Conservation (phyloP, 2,797 vertebrate genomes). For the Hippocampus kuda region DNA sequence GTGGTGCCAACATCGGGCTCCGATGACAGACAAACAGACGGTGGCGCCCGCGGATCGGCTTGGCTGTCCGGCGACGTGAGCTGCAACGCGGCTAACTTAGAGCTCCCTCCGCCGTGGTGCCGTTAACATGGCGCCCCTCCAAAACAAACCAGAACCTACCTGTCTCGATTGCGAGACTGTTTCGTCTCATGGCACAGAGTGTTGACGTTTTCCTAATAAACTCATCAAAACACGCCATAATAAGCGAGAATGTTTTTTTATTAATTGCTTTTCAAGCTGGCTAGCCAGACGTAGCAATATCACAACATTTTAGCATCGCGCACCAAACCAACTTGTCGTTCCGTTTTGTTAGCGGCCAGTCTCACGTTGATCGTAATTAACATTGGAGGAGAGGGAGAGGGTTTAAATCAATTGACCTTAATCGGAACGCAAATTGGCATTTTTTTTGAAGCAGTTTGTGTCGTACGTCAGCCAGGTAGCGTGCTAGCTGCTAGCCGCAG, state of each 20-base stretch:
- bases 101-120: constrained; percentile 25
- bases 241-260: not conserved
- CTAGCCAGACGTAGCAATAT: constrained; percentile 24
- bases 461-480: constrained; percentile 21
- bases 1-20: constrained; percentile 18
- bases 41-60: constrained; percentile 9
- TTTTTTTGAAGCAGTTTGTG: not conserved
- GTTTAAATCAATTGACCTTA: not conserved
- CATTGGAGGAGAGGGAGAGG: not conserved
- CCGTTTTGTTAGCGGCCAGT: not conserved
- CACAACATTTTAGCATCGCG: constrained; percentile 29
- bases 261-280: not conserved
- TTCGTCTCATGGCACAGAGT: not conserved
- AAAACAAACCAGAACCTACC: constrained; percentile 42
- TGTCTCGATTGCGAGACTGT: not conserved
- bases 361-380: not conserved
- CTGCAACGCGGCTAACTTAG: constrained; percentile 5
- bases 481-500: constrained; percentile 29
- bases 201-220: not conserved
- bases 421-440: not conserved
- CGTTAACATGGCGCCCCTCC: constrained; percentile 61
- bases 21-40: not conserved
- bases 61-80: constrained; percentile 20
- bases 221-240: not conserved
- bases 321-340: not conserved